phyloP scores from a whole-genome alignment of 2,113 vertebrate species.

The Ancistrus triradiatus region DNA sequence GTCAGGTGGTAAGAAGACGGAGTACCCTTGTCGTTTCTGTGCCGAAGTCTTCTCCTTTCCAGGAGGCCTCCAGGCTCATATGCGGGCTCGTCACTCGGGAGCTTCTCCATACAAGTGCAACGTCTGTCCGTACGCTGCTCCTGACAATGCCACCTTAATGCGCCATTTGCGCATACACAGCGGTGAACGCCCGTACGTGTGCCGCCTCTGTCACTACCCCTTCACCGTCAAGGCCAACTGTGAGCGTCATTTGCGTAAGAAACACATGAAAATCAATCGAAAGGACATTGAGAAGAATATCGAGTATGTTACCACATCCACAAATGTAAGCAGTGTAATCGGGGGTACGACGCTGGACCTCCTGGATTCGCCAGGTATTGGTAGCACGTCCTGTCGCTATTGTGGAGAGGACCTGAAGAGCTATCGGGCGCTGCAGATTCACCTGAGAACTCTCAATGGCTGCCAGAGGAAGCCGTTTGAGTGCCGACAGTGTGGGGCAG shows the following conservation, averaged over 20 bases:
- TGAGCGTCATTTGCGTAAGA: conserved; percentile 94
- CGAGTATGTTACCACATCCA: conserved; percentile 82
- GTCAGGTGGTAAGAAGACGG: conserved; percentile 65
- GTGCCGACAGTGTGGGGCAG: conserved; percentile 85
- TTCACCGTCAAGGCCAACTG: conserved; percentile 99
- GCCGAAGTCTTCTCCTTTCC: conserved; percentile 89
- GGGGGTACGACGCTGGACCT: conserved; percentile 48
- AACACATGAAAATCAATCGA: conserved; percentile 88
- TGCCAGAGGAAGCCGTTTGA: conserved; percentile 91
- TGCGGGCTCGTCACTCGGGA: conserved; percentile 85
- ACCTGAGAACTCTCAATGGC: conserved; percentile 87
- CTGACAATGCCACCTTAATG: conserved; percentile 93
- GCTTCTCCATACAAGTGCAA: conserved; percentile 93
- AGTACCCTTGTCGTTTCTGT: conserved; percentile 90
- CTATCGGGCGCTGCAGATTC: conserved; percentile 88
- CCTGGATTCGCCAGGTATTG: conserved; percentile 68
- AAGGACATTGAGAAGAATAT: conserved; percentile 98
- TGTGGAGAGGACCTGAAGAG: conserved; percentile 88
- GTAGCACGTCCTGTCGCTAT: conserved; percentile 81
- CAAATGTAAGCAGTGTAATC: conserved; percentile 32
- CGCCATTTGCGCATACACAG: conserved; percentile 94
- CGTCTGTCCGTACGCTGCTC: conserved; percentile 93
- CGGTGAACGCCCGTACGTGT: conserved; percentile 92
- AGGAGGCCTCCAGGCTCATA: conserved; percentile 86
- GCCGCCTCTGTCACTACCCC: conserved; percentile 95